Base-by-base conservation (phyloP, 64 coral and sea anemone genomes). In the Astreopora myriophthalma region DNA sequence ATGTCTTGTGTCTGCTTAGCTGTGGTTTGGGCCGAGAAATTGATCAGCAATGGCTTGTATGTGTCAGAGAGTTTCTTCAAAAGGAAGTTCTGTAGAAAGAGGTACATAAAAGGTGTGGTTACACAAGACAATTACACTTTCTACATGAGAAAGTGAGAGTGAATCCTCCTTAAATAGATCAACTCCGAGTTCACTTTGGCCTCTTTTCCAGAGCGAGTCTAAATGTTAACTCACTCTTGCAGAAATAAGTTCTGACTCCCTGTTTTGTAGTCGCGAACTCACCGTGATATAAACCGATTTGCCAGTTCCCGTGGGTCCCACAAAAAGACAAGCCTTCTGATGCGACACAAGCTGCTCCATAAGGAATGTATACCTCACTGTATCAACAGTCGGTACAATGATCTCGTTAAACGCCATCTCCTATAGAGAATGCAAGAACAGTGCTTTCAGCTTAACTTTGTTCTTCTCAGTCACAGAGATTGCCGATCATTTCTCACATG, bases 231-330 rank as follows among this genome's bases (percentile, higher is more conserved):
- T 55, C 51, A 19, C 17, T 14, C 12, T 19, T 55, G 51, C 10
- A 46, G 11, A 46, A 6, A 5, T 6, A 11, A 0, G 5, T 46
- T 46, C 11, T 6, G 42, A 55, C 16, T 19, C 3, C 51, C 46
- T 74, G 34, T 25, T 24, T 64, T 28, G 7, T 5, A 35, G 1
- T 3, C 35, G 29, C 24, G 42, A 36, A 77, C 93, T 93, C 68
- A 99, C 97, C 76, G 97, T 99, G 76, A 99, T 99, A 48, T 99
- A 99, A 12, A 99, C 97, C 23, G 97, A 99, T 70, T 99, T 99
- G 30, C 97, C 97, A 22, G 97, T 99, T 33, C 97, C 97, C 28
- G 97, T 99, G 19, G 97, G 97, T 75, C 97, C 97, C 73, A 99
- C 90, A 93, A 99, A 99, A 66, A 99, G 71, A 90, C 93, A 99